These are phyloP conservation scores for Chloroceryle inda DNA, from an alignment of 2,797 vertebrate species.

Conservation along the genomic window DNA sequence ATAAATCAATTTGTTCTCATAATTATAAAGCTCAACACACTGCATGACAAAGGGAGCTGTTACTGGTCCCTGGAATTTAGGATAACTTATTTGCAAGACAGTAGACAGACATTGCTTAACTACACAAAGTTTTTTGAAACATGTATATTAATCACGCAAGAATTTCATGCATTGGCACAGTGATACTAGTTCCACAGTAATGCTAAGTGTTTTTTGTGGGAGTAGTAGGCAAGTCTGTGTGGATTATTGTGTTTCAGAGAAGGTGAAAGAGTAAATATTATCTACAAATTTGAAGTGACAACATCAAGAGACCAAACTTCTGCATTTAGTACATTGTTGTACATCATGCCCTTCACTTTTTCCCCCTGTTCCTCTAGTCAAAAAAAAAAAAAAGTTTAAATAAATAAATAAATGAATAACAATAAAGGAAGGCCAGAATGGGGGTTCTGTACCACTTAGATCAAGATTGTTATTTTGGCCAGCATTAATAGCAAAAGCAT, in stretches of 20 bases:
- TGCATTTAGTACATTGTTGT: neutral
- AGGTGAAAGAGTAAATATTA: neutral
- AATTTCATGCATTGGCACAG: neutral
- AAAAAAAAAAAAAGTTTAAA: neutral
- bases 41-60: neutral
- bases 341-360: neutral
- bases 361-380: fast-evolving
- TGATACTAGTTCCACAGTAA: neutral
- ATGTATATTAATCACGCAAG: neutral
- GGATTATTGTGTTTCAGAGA: neutral
- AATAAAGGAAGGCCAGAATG: neutral
- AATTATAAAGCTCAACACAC: neutral
- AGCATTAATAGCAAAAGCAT: neutral
- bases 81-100: neutral
- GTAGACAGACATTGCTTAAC: neutral
- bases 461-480: neutral
- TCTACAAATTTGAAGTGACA: neutral
- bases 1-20: neutral
- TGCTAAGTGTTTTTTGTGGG: neutral
- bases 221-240: neutral
- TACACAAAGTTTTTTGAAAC: neutral
- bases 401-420: neutral
- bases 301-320: neutral
- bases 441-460: neutral
- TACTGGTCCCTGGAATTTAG: neutral